Conservation (phyloP, 2,113 vertebrate species). For the Spea bombifrons region DNA sequence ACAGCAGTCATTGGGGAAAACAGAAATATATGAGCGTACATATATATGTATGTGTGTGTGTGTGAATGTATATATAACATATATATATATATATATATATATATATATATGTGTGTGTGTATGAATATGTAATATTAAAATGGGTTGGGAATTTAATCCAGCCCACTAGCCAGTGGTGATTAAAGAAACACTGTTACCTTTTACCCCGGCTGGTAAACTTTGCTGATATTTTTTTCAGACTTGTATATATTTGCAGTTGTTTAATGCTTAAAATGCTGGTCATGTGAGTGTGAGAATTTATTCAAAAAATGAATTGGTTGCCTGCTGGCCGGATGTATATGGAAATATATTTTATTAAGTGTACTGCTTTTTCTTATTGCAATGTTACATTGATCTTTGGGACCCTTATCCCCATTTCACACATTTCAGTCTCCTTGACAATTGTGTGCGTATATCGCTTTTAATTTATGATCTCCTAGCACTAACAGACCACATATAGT, state of each 20-base stretch:
- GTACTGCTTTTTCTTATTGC: conserved; percentile 11
- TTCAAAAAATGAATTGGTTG: conserved; percentile 20
- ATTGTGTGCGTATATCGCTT: not conserved
- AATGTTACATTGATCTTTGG: not conserved
- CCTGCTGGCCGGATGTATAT: conserved; percentile 59
- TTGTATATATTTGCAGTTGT: conserved; percentile 44
- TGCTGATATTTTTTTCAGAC: too few species aligned
- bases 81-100: too few species aligned
- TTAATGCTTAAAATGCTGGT: conserved; percentile 54
- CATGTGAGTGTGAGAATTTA: conserved; percentile 52
- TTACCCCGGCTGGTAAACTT: too few species aligned
- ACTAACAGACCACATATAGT: too few species aligned
- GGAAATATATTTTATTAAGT: not conserved
- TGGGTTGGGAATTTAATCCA: too few species aligned
- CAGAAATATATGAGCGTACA: not conserved
- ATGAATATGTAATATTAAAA: too few species aligned
- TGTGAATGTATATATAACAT: too few species aligned
- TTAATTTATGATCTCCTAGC: too few species aligned
- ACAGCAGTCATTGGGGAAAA: conserved; percentile 45
- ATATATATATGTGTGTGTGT: too few species aligned
- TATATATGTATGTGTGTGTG: too few species aligned
- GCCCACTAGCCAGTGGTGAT: too few species aligned
- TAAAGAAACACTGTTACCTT: too few species aligned
- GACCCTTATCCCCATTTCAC: conserved; percentile 2
- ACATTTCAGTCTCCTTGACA: not conserved